A percentile compares a stretch with the other conserved stretches of the same genome.
Evolutionary conservation across 2,888 invertebrate genomes (phyloP).

Genomic region (Nemapogon koenigi): DNA sequence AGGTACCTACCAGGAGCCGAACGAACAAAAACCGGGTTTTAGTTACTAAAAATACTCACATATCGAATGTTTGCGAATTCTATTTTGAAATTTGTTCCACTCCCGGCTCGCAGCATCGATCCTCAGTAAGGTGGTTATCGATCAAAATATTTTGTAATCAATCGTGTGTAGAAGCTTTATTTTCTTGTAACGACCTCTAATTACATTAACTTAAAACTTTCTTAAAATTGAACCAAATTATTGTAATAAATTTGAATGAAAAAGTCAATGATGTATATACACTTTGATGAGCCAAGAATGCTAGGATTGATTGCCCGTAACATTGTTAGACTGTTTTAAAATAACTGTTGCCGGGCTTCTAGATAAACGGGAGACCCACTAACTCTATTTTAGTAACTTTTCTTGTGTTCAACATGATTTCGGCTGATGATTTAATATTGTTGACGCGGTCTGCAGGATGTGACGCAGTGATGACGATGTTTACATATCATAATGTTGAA

Average conservation of each 20-base stretch:
- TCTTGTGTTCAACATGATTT: constrained; percentile 17
- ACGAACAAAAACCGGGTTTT: constrained; percentile 56
- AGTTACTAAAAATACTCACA: constrained; percentile 56
- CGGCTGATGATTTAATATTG: constrained; percentile 16
- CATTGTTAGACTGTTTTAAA: constrained; percentile 8
- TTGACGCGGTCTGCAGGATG: constrained; percentile 23
- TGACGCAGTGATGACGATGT: too few species aligned
- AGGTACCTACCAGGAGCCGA: constrained; percentile 28
- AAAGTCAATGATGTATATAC: constrained; percentile 1
- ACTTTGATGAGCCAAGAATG: constrained; percentile 7
- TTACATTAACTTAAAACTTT: too few species aligned
- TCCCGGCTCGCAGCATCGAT: constrained; percentile 25
- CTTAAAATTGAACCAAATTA: too few species aligned
- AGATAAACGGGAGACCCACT: constrained; percentile 22
- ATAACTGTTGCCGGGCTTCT: constrained; percentile 15
- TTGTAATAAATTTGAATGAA: constrained; percentile 2
- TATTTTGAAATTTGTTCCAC: constrained; percentile 51
- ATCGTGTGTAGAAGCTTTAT: too few species aligned
- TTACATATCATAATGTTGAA: too few species aligned
- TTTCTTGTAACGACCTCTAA: too few species aligned
- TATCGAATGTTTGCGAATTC: constrained; percentile 62
- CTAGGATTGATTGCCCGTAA: constrained; percentile 9
- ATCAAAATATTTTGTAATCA: too few species aligned
- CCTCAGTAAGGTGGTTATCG: constrained; percentile 19
- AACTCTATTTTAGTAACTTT: constrained; percentile 23